Base-by-base conservation (phyloP, 2,888 invertebrate genomes). In the Hoplodrina ambigua region DNA sequence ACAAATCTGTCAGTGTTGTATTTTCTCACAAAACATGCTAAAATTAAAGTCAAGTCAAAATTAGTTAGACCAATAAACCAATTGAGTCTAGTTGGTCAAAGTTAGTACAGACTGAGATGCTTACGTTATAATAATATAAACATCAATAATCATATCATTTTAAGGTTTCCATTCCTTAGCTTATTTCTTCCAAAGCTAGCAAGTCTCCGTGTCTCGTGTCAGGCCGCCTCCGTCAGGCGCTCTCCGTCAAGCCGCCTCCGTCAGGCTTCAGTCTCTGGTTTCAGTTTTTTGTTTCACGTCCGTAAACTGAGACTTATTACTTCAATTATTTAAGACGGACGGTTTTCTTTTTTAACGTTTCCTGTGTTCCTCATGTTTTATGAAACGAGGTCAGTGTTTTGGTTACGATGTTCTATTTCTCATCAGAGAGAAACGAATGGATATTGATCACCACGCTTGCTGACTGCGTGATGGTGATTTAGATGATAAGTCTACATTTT, bases 241-340 rank as follows among this genome's bases (percentile, higher is more conserved):
- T n/a, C 69, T 62, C 41, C 53, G 54, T 41, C 41, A 10, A 11
- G 41, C 41, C 37, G 37, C 8, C 37, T 46, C 54, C 52, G 55
- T 63, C 53, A 30, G 65, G 69, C 64, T 79, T 68, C 67, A 64
- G 50, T 50, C 46, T 64, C 11, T 6, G 55, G 62, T 54, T 68
- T 65, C 62, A 65, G 60, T 55, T 72, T 66, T 70, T 63, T 61
- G 65, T 81, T 71, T 61, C 44, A 10, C 55, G 59, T 71, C 69
- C 54, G 62, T 75, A 66, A 72, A 69, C 69, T 37, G 58, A 82
- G 64, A 80, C 61, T 74, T 72, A 80, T 80, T 70, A 72, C 69
- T 68, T 67, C 57, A 61, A 57, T 67, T 69, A 78, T 73, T 82
- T 73, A 52, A 17, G 46, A 62, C 56, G 59, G 60, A 61, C 13